Evolutionary conservation across 2,888 invertebrate genomes (phyloP), one percentile per base, ranked within the genome.

Genomic region (Aphodius granarius): DNA sequence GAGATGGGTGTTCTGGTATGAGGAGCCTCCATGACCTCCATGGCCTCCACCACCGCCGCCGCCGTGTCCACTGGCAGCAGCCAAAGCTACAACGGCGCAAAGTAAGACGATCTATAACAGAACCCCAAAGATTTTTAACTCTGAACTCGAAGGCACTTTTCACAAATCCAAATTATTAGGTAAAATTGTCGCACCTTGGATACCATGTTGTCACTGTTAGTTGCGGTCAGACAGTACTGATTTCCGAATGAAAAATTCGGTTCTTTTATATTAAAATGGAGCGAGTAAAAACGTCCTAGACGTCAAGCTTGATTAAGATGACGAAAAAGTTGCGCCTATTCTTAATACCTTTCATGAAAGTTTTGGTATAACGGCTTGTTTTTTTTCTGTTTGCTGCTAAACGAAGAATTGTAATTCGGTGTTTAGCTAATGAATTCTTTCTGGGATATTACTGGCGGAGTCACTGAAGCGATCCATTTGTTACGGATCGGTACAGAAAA

Each of bases 71-170:
- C 72, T 72, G 66, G 72, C 75, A 16, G 18, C 16, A 72, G 75
- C 71, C 72, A 75, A 75, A 43, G 75, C 75, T 75, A 75, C 75
- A 63, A 75, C 72, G 72, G 75, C 72, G 75, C 75, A 71, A 66
- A 75, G 66, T 43, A 75, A 23, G 19, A 72, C 23, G 63, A 75
- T 23, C 75, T 75, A 16, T n/a, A 66, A 62, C 18, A 13, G 22
- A 15, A 73, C 17, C 5, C 13, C 17, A 63, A 6, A 17, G 20
- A 63, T 66, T 19, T 64, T 16, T 72, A 19, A 63, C 19, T 19
- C 6, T 1, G 63, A 65, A 65, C 16, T 65, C 65, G 16, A 65
- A 3, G 43, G 13, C 43, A 65, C 19, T 65, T 15, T 5, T 65
- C 65, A 18, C 16, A 65, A 65, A 65, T 65, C 65, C 19, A 65